phyloP scores from a whole-genome alignment of 2,113 vertebrate genomes.

The Albula glossodonta region DNA sequence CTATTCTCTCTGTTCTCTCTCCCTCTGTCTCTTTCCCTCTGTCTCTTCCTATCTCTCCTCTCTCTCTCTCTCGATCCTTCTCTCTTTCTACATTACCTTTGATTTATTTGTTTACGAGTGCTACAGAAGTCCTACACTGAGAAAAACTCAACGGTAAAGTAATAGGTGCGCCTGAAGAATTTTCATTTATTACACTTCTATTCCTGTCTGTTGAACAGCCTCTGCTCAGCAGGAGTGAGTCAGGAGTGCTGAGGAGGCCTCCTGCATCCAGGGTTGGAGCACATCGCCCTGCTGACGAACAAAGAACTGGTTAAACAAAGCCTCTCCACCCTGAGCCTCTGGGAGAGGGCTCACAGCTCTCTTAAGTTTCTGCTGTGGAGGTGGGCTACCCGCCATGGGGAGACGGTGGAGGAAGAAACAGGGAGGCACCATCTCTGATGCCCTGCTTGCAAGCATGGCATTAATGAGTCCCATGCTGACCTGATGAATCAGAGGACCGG shows the following conservation, averaged over 20 bases:
- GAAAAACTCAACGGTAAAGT: background rate
- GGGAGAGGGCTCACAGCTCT: too few relatives aligned
- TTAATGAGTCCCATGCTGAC: background rate
- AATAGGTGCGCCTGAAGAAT: background rate
- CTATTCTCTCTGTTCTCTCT: background rate
- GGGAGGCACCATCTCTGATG: background rate
- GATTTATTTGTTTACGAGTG: background rate
- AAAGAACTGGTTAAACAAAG: background rate
- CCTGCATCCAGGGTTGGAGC: too few relatives aligned
- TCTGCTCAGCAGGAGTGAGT: background rate
- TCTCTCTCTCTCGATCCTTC: background rate
- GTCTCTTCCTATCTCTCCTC: background rate
- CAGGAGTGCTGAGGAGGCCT: background rate
- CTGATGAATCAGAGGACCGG: background rate
- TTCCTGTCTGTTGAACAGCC: background rate
- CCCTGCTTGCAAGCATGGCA: background rate
- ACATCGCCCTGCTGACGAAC: background rate
- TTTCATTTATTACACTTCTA: background rate
- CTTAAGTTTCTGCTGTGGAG: background rate
- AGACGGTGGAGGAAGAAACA: background rate
- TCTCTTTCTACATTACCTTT: background rate
- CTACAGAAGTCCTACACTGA: background rate
- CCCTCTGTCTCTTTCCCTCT: background rate
- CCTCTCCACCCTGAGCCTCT: background rate
- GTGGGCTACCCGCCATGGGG: background rate